phyloP scores from a whole-genome alignment of 1,140 invertebrate species.

The Homalodisca vitripennis region DNA sequence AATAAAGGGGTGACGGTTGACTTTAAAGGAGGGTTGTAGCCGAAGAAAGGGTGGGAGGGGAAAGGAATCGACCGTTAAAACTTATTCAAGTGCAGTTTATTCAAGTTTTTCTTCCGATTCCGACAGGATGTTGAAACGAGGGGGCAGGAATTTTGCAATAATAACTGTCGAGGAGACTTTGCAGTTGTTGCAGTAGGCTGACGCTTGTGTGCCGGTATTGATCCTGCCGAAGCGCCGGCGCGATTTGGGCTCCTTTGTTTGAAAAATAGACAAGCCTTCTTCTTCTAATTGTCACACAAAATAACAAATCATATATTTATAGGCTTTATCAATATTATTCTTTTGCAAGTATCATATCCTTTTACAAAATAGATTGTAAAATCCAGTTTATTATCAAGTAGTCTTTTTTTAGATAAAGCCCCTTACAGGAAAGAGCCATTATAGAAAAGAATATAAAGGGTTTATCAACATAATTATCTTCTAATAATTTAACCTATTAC shows the following conservation, averaged over 20 bases:
- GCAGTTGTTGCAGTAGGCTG: background rate
- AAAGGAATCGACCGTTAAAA: constrained; percentile 11
- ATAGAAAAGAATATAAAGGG: no score
- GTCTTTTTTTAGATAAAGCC: no score
- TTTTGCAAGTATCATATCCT: no score
- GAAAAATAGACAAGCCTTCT: no score
- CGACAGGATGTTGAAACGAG: background rate
- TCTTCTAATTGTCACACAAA: no score
- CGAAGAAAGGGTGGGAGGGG: background rate
- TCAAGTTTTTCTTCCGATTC: background rate
- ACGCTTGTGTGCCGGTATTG: constrained; percentile 1
- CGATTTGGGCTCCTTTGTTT: background rate
- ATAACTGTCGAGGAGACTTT: constrained; percentile 2
- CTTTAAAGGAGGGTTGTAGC: constrained; percentile 20
- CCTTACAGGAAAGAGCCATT: no score
- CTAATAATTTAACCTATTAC: no score
- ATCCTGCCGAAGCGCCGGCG: constrained; percentile 2
- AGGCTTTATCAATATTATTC: no score
- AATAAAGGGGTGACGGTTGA: constrained; percentile 21
- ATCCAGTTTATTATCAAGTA: no score
- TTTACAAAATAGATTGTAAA: no score
- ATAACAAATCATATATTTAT: no score
- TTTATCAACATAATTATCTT: no score
- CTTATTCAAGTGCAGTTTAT: constrained; percentile 20
- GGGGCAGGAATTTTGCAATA: background rate